These are phyloP conservation scores for Vulpes vulpes DNA, from an alignment of 2,113 vertebrate species.

Conservation along the genomic window DNA sequence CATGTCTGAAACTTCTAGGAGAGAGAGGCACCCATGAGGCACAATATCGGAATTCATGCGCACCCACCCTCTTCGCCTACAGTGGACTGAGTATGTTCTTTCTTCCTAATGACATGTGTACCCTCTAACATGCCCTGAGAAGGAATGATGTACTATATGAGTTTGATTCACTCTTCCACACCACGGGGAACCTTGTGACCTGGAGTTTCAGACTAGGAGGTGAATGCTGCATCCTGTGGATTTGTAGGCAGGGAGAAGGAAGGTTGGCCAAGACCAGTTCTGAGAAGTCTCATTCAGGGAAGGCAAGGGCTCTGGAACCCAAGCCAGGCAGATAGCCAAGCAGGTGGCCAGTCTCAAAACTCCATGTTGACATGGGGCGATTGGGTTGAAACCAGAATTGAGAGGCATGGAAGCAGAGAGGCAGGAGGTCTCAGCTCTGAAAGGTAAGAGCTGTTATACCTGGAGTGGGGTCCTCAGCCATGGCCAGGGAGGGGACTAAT, in stretches of 20 bases:
- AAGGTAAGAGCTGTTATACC: rapidly evolving
- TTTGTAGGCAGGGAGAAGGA: neutral
- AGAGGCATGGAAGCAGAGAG: rapidly evolving
- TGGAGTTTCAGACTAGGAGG: neutral
- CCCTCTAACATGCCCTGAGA: neutral
- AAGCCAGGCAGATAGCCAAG: rapidly evolving
- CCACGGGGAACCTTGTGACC: rapidly evolving
- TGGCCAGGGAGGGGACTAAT: rapidly evolving
- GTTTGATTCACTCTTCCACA: neutral
- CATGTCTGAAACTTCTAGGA: neutral
- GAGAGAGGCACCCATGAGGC: neutral
- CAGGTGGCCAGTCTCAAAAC: neutral
- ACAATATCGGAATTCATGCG: neutral
- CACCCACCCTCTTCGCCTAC: rapidly evolving
- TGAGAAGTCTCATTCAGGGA: neutral
- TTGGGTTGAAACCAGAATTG: neutral
- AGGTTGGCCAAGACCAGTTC: neutral
- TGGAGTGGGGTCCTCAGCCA: rapidly evolving
- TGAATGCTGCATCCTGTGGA: neutral
- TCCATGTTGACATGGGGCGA: rapidly evolving
- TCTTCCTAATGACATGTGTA: rapidly evolving
- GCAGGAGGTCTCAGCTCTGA: neutral
- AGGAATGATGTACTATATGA: neutral
- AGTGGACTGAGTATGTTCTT: rapidly evolving
- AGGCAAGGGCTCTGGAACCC: neutral